Evolutionary conservation across 1,140 invertebrate species (phyloP), one percentile per base, ranked within the genome.

Genomic region (Tetraneura akinire): DNA sequence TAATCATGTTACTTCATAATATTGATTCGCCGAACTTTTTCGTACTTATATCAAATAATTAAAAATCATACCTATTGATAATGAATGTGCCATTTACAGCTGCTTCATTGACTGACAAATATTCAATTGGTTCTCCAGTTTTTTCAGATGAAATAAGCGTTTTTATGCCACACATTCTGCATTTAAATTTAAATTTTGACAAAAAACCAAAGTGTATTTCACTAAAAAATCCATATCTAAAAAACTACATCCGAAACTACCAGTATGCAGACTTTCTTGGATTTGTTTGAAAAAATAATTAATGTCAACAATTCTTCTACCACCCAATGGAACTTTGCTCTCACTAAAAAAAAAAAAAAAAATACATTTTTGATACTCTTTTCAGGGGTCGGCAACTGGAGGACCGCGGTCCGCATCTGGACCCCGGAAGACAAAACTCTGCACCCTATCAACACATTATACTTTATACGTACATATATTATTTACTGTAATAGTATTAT

Each of bases 31-130:
- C n/a, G n/a, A n/a, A n/a, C n/a, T n/a, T n/a, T n/a, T n/a, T n/a
- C n/a, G n/a, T n/a, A n/a, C n/a, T 51, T n/a, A 18, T n/a, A 8
- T n/a, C 18, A n/a, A 18, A 18, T 51, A 18, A 18, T 6, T 21
- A 21, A 55, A 21, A 21, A 55, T 55, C 64, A 11, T 68, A 68
- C 80, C 80, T 51, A 45, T 53, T 32, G 60, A n/a, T n/a, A n/a
- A n/a, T 26, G 16, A 64, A 13, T 14, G 60, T 37, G 16, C 13
- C 60, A 37, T 64, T 64, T 2, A 18, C n/a, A 16, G n/a, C 14
- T 4, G 60, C 60, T 64, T 64, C 29, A 37, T 64, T 64, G 29
- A 64, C 45, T 37, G 29, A 16, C 11, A 68, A 21, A 11, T 21
- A 18, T 4, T n/a, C n/a, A n/a, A n/a, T n/a, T n/a, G 16, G 45